Evolutionary conservation across 2,888 invertebrate genomes (phyloP).

Genomic region (Lacanobia wlatinum): DNA sequence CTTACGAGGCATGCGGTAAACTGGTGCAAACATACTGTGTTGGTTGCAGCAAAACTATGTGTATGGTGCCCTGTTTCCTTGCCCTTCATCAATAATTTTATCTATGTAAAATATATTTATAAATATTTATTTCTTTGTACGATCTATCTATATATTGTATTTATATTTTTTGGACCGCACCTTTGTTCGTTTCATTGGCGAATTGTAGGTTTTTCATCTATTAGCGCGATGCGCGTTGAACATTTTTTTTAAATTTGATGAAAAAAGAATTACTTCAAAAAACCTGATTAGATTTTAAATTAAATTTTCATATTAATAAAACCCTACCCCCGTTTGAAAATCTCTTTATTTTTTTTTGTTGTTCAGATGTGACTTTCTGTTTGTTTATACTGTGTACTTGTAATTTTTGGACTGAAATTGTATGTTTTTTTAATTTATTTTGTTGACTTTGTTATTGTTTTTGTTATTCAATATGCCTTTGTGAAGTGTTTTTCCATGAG

Average conservation of each 20-base stretch:
- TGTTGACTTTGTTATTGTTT: conserved; percentile 8
- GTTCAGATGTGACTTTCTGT: background rate
- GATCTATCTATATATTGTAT: background rate
- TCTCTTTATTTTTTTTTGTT: background rate
- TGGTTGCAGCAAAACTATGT: no score
- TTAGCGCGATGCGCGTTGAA: background rate
- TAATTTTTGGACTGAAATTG: background rate
- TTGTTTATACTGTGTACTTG: background rate
- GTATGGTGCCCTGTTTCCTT: no score
- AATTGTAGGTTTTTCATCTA: conserved; percentile 2
- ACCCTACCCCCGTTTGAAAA: no score
- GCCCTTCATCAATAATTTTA: no score
- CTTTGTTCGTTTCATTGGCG: conserved; percentile 4
- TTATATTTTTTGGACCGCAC: background rate
- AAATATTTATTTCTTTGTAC: background rate
- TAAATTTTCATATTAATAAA: no score
- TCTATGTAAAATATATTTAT: background rate
- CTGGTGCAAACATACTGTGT: no score
- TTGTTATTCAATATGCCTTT: background rate
- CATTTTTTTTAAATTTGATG: background rate
- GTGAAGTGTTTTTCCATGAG: background rate
- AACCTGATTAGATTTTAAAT: no score
- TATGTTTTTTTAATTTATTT: no score
- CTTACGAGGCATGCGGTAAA: no score
- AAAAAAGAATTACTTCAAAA: no score